Conservation (phyloP, 2,888 invertebrate species). For the Harpagoxenus sublaevis region DNA sequence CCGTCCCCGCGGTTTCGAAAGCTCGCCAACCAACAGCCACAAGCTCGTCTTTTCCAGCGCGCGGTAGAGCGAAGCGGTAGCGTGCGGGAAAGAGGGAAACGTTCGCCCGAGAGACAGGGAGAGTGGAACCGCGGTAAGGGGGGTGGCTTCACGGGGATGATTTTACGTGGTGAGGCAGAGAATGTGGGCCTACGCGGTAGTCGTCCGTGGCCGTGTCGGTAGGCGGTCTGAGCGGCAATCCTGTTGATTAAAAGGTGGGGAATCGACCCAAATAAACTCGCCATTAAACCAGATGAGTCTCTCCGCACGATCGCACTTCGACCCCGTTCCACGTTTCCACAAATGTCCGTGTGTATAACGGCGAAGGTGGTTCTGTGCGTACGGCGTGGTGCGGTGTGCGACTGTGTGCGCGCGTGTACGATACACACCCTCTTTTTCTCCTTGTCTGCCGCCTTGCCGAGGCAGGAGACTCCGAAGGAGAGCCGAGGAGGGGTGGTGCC, state of each 20-base stretch:
- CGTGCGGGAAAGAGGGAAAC: slow-evolving; percentile 29
- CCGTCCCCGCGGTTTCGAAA: slow-evolving; percentile 77
- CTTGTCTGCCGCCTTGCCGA: slow-evolving; percentile 55
- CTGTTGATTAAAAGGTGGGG: slow-evolving; percentile 81
- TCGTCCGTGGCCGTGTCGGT: slow-evolving; percentile 77
- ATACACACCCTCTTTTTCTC: slow-evolving; percentile 72
- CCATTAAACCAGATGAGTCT: slow-evolving; percentile 81
- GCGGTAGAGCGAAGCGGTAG: slow-evolving; percentile 43
- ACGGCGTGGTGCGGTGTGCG: background rate
- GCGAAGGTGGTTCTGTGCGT: slow-evolving; percentile 5
- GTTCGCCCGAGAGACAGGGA: background rate
- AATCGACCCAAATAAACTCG: slow-evolving; percentile 81
- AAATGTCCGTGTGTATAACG: slow-evolving; percentile 60
- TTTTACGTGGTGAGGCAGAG: slow-evolving; percentile 72
- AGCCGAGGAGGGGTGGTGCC: slow-evolving; percentile 64
- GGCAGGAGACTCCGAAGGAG: slow-evolving; percentile 67
- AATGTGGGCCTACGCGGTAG: slow-evolving; percentile 73
- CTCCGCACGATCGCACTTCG: slow-evolving; percentile 76
- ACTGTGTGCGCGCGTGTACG: background rate
- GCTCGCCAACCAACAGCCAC: slow-evolving; percentile 75
- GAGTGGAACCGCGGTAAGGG: slow-evolving; percentile 51
- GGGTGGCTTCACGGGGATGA: slow-evolving; percentile 72
- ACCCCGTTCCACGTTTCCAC: slow-evolving; percentile 71
- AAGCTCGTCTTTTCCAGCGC: slow-evolving; percentile 67
- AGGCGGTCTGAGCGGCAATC: slow-evolving; percentile 78